A percentile compares a stretch with the other conserved stretches of the same genome.
Conservation (phyloP, 2,113 vertebrate genomes). For the Prinia subflava region DNA sequence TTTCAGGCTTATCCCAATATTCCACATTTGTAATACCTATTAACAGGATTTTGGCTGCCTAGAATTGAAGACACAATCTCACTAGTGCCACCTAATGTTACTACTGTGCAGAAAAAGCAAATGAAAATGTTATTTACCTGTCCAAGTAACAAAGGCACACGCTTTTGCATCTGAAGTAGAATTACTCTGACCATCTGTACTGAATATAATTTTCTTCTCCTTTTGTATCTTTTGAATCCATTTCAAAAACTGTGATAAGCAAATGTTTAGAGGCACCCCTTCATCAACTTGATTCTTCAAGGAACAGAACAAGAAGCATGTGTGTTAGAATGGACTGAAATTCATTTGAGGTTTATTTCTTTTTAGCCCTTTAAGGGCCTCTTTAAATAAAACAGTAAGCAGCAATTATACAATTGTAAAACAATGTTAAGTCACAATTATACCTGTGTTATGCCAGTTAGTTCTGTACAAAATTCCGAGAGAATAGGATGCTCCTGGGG, state of each 20-base stretch:
- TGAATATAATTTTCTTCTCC: conserved; percentile 80
- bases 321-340: not conserved
- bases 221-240: conserved; percentile 86
- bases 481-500: conserved; percentile 89
- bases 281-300: conserved; percentile 86
- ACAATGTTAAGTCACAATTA: not conserved
- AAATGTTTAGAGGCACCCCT: conserved; percentile 87
- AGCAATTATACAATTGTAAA: conserved; percentile 40
- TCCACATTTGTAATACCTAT: not conserved
- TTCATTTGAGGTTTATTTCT: not conserved
- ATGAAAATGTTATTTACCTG: conserved; percentile 76
- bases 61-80: not conserved
- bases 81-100: not conserved
- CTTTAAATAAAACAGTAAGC: not conserved
- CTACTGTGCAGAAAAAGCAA: not conserved
- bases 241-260: conserved; percentile 86
- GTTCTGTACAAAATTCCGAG: conserved; percentile 86
- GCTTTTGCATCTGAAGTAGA: conserved; percentile 62
- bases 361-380: not conserved
- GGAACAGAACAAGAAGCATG: not conserved
- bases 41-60: not conserved
- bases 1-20: not conserved
- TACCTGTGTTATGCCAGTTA: conserved; percentile 93
- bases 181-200: not conserved
- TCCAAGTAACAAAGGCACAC: conserved; percentile 93